These are phyloP conservation scores for Gymnopithys bicolor DNA, from an alignment of 2,797 vertebrate genomes.

Conservation along the genomic window DNA sequence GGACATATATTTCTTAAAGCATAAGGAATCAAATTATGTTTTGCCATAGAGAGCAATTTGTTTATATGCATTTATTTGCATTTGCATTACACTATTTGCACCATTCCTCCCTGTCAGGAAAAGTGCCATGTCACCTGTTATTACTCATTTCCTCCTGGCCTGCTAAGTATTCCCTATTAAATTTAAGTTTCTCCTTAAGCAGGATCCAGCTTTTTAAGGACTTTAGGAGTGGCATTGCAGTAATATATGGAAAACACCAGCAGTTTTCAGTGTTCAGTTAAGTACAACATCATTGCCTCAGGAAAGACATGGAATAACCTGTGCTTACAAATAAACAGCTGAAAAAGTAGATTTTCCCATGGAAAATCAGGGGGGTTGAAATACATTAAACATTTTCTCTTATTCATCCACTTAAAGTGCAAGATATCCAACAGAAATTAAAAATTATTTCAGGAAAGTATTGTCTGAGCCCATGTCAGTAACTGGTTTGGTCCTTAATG, in stretches of 20 bases:
- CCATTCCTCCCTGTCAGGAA: background rate
- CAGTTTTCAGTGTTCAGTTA: background rate
- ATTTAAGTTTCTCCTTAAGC: background rate
- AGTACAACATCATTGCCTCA: background rate
- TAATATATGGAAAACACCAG: background rate
- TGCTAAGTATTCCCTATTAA: background rate
- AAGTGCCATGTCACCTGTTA: background rate
- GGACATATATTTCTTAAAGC: background rate
- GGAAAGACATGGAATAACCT: background rate
- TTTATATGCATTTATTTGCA: background rate
- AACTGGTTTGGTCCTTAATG: background rate
- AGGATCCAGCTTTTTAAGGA: background rate
- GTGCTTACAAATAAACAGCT: background rate
- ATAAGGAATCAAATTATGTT: constrained; percentile 7
- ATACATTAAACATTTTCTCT: background rate
- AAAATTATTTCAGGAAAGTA: background rate
- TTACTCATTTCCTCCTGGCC: background rate
- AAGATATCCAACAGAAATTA: background rate
- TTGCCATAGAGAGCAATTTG: background rate
- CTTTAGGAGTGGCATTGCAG: background rate
- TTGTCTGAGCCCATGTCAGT: background rate
- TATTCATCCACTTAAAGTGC: background rate
- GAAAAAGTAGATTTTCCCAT: background rate
- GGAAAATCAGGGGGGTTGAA: background rate
- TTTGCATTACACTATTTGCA: background rate